A percentile compares a stretch with the other conserved stretches of the same genome.
Evolutionary conservation across 2,113 vertebrate species (phyloP).

Genomic region (Casuarius casuarius): DNA sequence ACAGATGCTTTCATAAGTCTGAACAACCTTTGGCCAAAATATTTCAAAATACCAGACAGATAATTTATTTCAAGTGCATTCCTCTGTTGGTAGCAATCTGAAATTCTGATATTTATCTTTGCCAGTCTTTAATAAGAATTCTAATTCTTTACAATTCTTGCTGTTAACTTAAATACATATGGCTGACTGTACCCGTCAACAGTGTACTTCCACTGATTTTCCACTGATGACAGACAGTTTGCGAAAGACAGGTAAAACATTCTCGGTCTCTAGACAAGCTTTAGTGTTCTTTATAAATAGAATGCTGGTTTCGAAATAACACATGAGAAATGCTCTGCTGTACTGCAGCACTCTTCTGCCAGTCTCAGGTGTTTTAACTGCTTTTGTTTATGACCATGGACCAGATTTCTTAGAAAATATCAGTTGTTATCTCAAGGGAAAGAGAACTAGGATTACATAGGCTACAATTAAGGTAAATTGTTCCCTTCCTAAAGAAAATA

Average conservation of each 20-base stretch:
- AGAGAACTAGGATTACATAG: not conserved
- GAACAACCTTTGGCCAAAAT: not conserved
- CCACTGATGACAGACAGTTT: not conserved
- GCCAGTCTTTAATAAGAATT: not conserved
- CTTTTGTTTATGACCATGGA: not conserved
- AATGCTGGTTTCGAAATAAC: not conserved
- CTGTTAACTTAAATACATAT: not conserved
- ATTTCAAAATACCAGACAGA: not conserved
- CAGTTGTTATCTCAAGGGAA: not conserved
- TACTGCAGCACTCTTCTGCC: not conserved
- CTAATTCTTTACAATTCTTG: not conserved
- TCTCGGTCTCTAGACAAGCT: not conserved
- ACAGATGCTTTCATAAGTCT: not conserved
- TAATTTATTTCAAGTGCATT: not conserved
- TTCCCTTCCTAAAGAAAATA: not conserved
- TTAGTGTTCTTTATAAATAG: not conserved
- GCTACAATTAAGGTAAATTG: not conserved
- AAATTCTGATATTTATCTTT: not conserved
- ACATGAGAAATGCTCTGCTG: not conserved
- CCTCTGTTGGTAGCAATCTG: not conserved
- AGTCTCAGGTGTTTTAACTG: not conserved
- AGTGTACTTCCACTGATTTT: not conserved
- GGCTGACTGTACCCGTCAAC: not conserved
- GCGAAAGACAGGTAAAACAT: not conserved
- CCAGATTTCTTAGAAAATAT: not conserved